Conservation (phyloP, 2,113 vertebrate genomes). For the Aplodontia rufa region DNA sequence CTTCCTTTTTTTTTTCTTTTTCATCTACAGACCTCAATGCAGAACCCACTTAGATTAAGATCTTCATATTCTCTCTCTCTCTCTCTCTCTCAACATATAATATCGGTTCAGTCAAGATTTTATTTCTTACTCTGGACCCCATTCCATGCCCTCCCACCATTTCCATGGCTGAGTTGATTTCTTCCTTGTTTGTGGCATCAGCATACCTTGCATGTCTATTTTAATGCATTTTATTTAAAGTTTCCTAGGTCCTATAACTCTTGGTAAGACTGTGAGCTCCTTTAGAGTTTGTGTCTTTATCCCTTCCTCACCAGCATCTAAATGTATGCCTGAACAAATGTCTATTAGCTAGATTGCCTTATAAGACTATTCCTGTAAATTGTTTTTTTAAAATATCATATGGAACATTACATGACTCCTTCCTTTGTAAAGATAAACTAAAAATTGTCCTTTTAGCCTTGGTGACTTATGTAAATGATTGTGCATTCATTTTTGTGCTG, state of each 20-base stretch:
- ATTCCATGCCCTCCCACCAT: background rate
- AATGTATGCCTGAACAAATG: background rate
- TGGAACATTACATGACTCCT: background rate
- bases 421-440: conserved; percentile 1
- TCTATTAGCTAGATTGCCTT: background rate
- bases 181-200: background rate
- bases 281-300: background rate
- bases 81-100: background rate
- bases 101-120: background rate
- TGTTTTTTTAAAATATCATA: background rate
- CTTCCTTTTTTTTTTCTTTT: background rate
- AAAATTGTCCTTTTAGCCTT: background rate
- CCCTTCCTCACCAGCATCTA: background rate
- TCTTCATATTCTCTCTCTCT: background rate
- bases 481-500: background rate
- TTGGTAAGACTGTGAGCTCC: background rate
- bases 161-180: background rate
- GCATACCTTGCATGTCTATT: background rate
- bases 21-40: background rate
- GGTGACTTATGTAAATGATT: background rate
- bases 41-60: background rate
- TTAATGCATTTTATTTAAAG: background rate
- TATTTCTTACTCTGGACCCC: background rate
- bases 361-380: background rate
- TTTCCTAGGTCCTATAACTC: background rate